Percentiles rank a stretch among this genome's conserved stretches.
phyloP scores from a whole-genome alignment of 2,888 invertebrate genomes.

The Choreutis nemorana region DNA sequence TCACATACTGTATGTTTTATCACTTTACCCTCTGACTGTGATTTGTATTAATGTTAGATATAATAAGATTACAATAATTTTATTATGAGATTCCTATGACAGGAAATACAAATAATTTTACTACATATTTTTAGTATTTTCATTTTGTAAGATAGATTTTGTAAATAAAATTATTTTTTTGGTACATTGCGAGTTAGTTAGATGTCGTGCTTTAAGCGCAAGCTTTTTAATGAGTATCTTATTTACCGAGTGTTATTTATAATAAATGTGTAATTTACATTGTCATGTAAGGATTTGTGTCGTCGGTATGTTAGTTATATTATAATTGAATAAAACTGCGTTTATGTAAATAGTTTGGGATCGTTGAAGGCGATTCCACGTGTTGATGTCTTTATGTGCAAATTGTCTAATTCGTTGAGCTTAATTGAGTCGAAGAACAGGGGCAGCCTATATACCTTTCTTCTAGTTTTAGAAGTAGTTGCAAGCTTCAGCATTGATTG shows the following conservation, averaged over 20 bases:
- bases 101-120: no score
- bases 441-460: no score
- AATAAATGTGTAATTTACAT: conserved; percentile 38
- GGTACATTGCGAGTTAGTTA: conserved; percentile 34
- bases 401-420: no score
- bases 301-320: conserved; percentile 26
- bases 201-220: conserved; percentile 57
- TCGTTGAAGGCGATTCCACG: no score
- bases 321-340: no score
- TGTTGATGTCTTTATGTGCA: no score
- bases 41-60: conserved; percentile 51
- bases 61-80: conserved; percentile 25
- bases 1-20: conserved; percentile 30
- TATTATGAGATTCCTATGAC: no score
- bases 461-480: no score
- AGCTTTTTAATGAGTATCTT: conserved; percentile 49
- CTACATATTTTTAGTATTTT: no score
- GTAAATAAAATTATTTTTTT: conserved; percentile 35
- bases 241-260: conserved; percentile 39
- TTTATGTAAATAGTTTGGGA: no score
- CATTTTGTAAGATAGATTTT: conserved; percentile 16
- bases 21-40: conserved; percentile 57
- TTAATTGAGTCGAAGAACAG: no score
- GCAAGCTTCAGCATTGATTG: no score
- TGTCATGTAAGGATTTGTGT: conserved; percentile 25